Evolutionary conservation across 53 echinoderm and acorn worm species (phyloP).

Genomic region (Holothuria scabra): DNA sequence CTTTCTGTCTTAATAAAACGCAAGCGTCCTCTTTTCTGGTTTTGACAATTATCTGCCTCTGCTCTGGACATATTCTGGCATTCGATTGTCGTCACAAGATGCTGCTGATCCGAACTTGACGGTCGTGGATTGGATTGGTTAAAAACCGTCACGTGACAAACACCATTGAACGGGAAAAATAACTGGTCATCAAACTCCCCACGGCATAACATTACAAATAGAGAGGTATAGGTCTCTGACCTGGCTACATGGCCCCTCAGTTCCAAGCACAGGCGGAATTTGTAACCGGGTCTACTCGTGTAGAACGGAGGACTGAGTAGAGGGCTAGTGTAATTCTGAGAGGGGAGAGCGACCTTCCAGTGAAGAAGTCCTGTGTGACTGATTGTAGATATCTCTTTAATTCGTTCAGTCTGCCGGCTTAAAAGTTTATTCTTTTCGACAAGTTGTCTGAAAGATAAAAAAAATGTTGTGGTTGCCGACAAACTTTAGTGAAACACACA

Average conservation of each 20-base stretch:
- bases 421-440: conserved; percentile 63
- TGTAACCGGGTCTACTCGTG: conserved; percentile 81
- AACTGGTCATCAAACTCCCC: conserved; percentile 73
- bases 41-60: conserved; percentile 55
- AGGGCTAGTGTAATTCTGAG: conserved; percentile 64
- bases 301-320: conserved; percentile 84
- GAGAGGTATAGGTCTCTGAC: conserved; percentile 68
- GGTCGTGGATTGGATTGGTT: conserved; percentile 65
- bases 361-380: conserved; percentile 73
- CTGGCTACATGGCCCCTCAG: conserved; percentile 75
- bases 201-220: conserved; percentile 77
- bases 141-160: conserved; percentile 74
- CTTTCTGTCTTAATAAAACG: conserved; percentile 84
- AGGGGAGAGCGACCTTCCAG: conserved; percentile 77
- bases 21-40: conserved; percentile 79
- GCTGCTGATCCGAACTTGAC: not conserved
- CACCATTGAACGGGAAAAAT: conserved; percentile 77
- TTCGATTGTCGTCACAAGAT: conserved; percentile 65
- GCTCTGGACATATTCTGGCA: conserved; percentile 79
- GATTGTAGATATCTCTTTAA: conserved; percentile 60
- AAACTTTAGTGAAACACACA: too few species aligned
- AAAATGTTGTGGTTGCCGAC: too few species aligned
- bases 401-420: conserved; percentile 53
- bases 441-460: conserved; percentile 60
- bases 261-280: conserved; percentile 78